phyloP scores from a whole-genome alignment of 2,888 invertebrate species.

The Caenorhabditis afra region DNA sequence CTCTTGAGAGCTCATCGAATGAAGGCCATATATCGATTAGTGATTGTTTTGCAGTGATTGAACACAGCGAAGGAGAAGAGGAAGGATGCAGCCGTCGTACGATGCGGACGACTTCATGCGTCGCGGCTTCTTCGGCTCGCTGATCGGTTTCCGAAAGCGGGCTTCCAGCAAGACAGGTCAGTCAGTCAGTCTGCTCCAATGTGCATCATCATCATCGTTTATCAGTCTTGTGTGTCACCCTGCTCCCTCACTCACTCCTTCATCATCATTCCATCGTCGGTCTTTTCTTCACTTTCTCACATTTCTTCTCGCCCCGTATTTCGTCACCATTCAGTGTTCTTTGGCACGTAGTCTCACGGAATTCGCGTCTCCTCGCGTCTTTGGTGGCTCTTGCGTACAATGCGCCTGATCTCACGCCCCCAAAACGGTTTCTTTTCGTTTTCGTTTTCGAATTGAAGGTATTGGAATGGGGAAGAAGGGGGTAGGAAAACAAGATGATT shows the following conservation, averaged over 20 bases:
- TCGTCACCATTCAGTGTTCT: not conserved
- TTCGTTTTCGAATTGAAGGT: too few relatives aligned
- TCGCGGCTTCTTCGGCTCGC: conserved; percentile 73
- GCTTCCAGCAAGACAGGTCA: conserved; percentile 50
- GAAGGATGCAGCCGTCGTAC: conserved; percentile 75
- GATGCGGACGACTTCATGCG: conserved; percentile 75
- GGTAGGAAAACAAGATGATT: too few relatives aligned
- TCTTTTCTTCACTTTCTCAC: not conserved
- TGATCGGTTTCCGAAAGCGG: conserved; percentile 69
- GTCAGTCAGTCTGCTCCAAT: not conserved
- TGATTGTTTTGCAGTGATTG: not conserved
- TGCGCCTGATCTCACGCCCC: too few relatives aligned
- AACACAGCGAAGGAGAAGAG: not conserved
- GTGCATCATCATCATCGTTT: not conserved
- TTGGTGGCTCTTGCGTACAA: too few relatives aligned
- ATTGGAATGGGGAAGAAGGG: too few relatives aligned
- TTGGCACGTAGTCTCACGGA: not conserved
- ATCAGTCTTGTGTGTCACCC: conserved; percentile 1
- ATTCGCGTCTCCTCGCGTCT: not conserved
- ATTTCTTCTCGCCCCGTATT: not conserved
- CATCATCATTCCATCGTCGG: not conserved
- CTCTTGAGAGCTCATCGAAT: too few relatives aligned
- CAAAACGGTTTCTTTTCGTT: too few relatives aligned
- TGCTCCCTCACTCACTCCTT: conserved; percentile 6
- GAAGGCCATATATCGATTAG: too few relatives aligned